phyloP scores from a whole-genome alignment of 2,113 vertebrate genomes.

The Anhinga anhinga region DNA sequence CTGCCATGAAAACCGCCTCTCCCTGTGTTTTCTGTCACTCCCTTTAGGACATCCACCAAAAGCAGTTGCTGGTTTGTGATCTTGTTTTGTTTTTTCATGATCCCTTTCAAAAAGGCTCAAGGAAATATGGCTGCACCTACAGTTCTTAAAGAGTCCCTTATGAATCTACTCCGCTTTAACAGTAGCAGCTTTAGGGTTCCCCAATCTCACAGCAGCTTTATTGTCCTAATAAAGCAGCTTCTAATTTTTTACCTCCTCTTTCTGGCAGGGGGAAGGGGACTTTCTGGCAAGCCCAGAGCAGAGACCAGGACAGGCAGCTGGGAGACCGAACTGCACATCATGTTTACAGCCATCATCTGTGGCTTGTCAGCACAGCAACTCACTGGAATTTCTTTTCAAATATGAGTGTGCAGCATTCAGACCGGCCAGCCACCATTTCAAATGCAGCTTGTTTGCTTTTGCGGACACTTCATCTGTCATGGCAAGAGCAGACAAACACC shows the following conservation, averaged over 20 bases:
- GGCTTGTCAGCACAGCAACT: not conserved
- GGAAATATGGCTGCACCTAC: not conserved
- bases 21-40: conserved; percentile 20
- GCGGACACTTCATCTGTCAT: conserved; percentile 10
- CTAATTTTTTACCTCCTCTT: not conserved
- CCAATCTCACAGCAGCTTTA: not conserved
- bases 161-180: not conserved
- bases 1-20: not conserved
- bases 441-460: conserved; percentile 25
- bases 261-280: not conserved
- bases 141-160: not conserved
- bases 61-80: not conserved
- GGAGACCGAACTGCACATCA: not conserved
- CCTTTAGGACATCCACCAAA: conserved; percentile 18
- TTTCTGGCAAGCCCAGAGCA: not conserved
- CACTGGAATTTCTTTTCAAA: not conserved
- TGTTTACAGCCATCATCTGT: not conserved
- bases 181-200: not conserved
- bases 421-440: not conserved
- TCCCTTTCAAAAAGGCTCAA: not conserved
- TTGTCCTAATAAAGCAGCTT: not conserved
- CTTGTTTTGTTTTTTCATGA: not conserved
- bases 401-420: not conserved
- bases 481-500: not conserved
- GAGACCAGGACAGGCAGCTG: not conserved